phyloP scores from a whole-genome alignment of 2,888 invertebrate species.

The Celastrina argiolus region DNA sequence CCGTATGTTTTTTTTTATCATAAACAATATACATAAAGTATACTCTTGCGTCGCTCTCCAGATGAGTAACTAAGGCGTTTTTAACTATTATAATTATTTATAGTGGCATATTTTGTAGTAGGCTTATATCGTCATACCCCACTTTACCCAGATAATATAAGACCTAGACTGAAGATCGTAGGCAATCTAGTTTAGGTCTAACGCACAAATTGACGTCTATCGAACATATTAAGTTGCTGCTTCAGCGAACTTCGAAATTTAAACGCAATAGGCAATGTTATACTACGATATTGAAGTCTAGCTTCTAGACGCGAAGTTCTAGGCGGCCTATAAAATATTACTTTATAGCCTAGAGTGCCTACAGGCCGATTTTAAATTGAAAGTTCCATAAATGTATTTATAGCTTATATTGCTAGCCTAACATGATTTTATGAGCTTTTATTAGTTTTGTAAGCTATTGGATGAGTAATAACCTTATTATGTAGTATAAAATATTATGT shows the following conservation, averaged over 20 bases:
- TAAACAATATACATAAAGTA: too few species aligned
- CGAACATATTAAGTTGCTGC: slow-evolving; percentile 5
- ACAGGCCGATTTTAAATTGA: not conserved
- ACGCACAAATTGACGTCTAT: slow-evolving; percentile 61
- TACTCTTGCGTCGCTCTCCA: too few species aligned
- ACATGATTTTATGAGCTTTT: not conserved
- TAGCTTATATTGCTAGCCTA: not conserved
- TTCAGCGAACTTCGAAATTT: slow-evolving; percentile 49
- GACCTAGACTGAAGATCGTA: slow-evolving; percentile 28
- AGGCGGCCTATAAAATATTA: slow-evolving; percentile 3
- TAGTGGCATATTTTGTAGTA: too few species aligned
- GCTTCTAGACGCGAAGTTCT: slow-evolving; percentile 37
- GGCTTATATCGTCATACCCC: too few species aligned
- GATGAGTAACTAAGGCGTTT: too few species aligned
- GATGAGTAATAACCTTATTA: not conserved
- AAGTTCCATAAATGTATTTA: not conserved
- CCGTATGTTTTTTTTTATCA: too few species aligned
- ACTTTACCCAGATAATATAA: too few species aligned
- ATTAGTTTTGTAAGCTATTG: not conserved
- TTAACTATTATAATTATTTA: too few species aligned
- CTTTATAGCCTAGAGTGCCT: slow-evolving; percentile 1
- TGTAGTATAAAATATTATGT: not conserved
- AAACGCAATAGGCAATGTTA: slow-evolving; percentile 58
- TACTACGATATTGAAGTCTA: slow-evolving; percentile 38
- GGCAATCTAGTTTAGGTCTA: slow-evolving; percentile 37